Base-by-base conservation (phyloP, 1,140 invertebrate genomes). In the Hydropsyche tenuis region DNA sequence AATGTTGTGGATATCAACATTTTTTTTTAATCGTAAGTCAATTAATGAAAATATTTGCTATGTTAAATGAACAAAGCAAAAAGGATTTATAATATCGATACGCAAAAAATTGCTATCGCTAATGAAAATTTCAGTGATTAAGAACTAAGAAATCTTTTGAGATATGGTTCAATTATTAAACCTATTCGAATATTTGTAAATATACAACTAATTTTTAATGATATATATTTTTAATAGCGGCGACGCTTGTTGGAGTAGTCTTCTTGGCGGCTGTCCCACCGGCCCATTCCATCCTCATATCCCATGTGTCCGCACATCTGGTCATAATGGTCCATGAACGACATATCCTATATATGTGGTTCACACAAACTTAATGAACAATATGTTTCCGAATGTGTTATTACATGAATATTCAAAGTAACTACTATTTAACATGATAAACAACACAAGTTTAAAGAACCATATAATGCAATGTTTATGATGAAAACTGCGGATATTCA, bases 201-300 rank as follows among this genome's bases (percentile, higher is more conserved):
- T 53, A 7, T 7, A 6, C 5, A 43, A 16, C 16, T 16, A 22
- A 53, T 53, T 22, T n/a, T 16, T 6, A 53, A 53, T 6, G 4
- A 5, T 11, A 60, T 22, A 60, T 11, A 20, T 60, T 23, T 60
- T 63, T 75, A 77, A 71, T 77, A 77, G 64, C 85, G 85, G 77
- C 85, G 81, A 62, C 85, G 80, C 78, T 86, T 86, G 78, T 84
- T 85, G 25, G 85, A 85, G 79, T 82, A 86, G 78, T 86, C 85
- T 45, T 86, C 85, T 27, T 81, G 83, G 64, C 85, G 83, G 45
- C 48, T 53, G n/a, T 75, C 76, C 76, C 76, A 77, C 53, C 73
- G 65, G 22, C 73, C 75, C 65, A 74, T 66, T 27, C 73, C 70
- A 23, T 77, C 76, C 9, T 77, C 76, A 63, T 69, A 77, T 25